Evolutionary conservation across 2,888 invertebrate genomes (phyloP).

Genomic region (Cotesia congregata): DNA sequence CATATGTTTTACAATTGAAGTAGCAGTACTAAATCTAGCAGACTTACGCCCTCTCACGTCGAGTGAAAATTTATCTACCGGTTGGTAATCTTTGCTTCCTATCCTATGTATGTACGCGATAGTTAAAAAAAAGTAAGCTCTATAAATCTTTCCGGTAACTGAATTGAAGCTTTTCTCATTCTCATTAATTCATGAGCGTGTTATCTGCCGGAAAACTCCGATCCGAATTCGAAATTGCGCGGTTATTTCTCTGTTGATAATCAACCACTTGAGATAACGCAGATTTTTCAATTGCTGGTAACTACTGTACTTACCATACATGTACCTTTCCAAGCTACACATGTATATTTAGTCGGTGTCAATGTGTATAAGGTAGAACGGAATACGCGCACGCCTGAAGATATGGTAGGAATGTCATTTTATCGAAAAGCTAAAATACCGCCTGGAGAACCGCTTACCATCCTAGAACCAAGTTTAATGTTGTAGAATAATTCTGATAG

Average conservation of each 20-base stretch:
- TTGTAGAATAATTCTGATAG: background rate
- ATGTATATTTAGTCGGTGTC: background rate
- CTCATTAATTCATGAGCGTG: background rate
- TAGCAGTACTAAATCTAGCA: slow-evolving; percentile 11
- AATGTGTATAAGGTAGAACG: background rate
- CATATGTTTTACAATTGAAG: slow-evolving; percentile 38
- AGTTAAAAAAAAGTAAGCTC: background rate
- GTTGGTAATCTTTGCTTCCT: slow-evolving; percentile 37
- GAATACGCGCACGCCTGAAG: background rate
- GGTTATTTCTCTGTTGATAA: background rate
- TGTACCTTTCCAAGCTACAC: background rate
- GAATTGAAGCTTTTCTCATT: background rate
- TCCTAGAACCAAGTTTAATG: background rate
- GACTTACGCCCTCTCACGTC: slow-evolving; percentile 43
- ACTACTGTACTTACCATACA: background rate
- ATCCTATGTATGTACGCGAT: background rate
- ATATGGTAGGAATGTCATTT: background rate
- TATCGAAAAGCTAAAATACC: background rate
- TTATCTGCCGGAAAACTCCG: background rate
- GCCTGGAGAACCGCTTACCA: background rate
- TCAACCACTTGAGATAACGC: slow-evolving; percentile 1
- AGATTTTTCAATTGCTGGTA: slow-evolving; percentile 1
- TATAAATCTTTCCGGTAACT: background rate
- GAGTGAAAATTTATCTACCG: slow-evolving; percentile 16
- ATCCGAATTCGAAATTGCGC: background rate